These are phyloP conservation scores for Itoplectis maculator DNA, from an alignment of 2,888 invertebrate species.

Conservation along the genomic window DNA sequence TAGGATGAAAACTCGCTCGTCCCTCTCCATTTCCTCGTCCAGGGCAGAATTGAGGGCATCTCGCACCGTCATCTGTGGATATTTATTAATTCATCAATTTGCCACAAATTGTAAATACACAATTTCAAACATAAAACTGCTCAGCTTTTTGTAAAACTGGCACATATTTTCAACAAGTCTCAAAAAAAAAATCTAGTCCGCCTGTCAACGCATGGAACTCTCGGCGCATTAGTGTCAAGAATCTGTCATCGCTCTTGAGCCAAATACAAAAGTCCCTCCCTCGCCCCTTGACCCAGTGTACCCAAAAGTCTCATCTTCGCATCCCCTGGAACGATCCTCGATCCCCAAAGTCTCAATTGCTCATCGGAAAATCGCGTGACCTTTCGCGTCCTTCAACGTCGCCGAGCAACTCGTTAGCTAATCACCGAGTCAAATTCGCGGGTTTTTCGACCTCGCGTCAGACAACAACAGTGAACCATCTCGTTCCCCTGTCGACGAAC, in stretches of 20 bases:
- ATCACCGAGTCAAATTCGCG: conserved; percentile 54
- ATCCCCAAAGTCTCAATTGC: not conserved
- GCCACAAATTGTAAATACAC: no score
- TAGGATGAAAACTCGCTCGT: conserved; percentile 95
- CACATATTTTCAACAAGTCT: no score
- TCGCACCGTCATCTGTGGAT: conserved; percentile 93
- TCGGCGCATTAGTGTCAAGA: conserved; percentile 15
- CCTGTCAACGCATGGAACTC: no score
- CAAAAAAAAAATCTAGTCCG: no score
- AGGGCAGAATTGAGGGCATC: conserved; percentile 98
- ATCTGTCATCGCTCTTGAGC: not conserved
- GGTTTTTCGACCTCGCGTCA: conserved; percentile 13
- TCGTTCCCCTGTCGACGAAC: not conserved
- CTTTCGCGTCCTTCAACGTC: conserved; percentile 72
- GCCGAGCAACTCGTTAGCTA: conserved; percentile 65
- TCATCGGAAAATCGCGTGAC: conserved; percentile 67
- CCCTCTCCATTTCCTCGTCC: conserved; percentile 98
- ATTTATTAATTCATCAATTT: no score
- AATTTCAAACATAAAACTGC: no score
- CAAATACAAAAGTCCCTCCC: no score
- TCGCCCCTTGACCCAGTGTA: not conserved
- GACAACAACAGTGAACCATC: not conserved
- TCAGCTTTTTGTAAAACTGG: no score
- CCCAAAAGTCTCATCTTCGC: not conserved
- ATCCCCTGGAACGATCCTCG: not conserved